Conservation (phyloP, 92 coral and sea anemone genomes). For the Anthopleura xanthogrammica region DNA sequence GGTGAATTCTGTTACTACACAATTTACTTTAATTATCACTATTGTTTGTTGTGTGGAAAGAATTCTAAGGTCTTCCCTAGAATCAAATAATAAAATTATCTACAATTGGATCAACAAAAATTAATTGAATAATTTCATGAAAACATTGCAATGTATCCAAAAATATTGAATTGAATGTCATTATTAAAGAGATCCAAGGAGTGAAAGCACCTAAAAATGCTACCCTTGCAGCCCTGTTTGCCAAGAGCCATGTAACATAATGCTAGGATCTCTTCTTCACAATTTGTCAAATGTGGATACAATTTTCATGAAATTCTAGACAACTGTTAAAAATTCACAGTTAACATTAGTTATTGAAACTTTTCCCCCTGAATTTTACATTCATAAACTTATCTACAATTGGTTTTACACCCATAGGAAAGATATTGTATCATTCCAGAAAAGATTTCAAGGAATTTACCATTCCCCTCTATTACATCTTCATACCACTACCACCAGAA, state of each 20-base stretch:
- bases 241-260: not conserved
- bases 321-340: slow-evolving; percentile 1
- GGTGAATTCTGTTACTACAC: not conserved
- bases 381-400: not conserved
- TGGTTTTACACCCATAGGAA: not conserved
- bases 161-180: not conserved
- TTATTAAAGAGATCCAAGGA: not conserved
- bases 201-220: not conserved
- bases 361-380: slow-evolving; percentile 6
- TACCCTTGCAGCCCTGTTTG: too few relatives aligned
- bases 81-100: slow-evolving; percentile 14
- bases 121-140: not conserved
- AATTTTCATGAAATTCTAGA: not conserved
- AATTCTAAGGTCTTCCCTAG: slow-evolving; percentile 2
- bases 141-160: not conserved
- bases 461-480: too few relatives aligned
- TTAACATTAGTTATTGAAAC: slow-evolving; percentile 6
- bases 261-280: not conserved
- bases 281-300: slow-evolving; percentile 4
- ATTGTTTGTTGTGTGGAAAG: not conserved
- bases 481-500: too few relatives aligned
- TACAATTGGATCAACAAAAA: slow-evolving; percentile 21
- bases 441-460: not conserved
- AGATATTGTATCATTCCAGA: not conserved
- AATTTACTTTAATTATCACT: not conserved